Evolutionary conservation across 2,797 vertebrate genomes (phyloP).

Genomic region (Chromis chromis): DNA sequence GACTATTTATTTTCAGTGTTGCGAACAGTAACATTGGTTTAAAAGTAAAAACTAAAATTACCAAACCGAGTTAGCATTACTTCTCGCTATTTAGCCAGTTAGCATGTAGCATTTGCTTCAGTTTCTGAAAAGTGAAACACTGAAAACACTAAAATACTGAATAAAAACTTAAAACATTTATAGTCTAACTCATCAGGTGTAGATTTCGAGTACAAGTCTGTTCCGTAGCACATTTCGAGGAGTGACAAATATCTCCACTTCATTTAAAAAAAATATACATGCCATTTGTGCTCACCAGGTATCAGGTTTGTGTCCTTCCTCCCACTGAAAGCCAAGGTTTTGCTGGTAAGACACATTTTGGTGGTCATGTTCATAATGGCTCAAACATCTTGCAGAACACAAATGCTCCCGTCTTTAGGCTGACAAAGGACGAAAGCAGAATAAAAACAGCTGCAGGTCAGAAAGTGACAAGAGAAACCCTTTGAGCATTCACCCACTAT

Average conservation of each 20-base stretch:
- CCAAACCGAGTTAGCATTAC: neutral
- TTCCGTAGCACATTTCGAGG: too few species aligned
- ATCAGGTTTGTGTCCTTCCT: conserved; percentile 88
- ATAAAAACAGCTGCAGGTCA: neutral
- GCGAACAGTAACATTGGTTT: neutral
- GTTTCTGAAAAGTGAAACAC: neutral
- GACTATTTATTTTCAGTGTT: neutral
- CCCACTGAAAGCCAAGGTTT: conserved; percentile 88
- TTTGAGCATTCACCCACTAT: neutral
- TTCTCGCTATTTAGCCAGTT: neutral
- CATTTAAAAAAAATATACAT: neutral
- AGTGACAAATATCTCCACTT: neutral
- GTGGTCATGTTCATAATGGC: conserved; percentile 85
- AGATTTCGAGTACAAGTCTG: too few species aligned
- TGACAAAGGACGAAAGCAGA: neutral
- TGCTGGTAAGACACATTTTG: conserved; percentile 85
- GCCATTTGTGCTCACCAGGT: conserved; percentile 79
- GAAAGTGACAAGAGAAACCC: neutral
- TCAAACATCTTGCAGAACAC: conserved; percentile 84
- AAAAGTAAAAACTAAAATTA: neutral
- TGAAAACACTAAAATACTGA: fast-evolving
- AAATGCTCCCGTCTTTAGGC: conserved; percentile 85
- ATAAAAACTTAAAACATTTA: neutral
- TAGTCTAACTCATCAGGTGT: too few species aligned
- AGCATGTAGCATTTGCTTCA: neutral